phyloP scores from a whole-genome alignment of 2,113 vertebrate genomes.

The Planiliza haematocheilus region DNA sequence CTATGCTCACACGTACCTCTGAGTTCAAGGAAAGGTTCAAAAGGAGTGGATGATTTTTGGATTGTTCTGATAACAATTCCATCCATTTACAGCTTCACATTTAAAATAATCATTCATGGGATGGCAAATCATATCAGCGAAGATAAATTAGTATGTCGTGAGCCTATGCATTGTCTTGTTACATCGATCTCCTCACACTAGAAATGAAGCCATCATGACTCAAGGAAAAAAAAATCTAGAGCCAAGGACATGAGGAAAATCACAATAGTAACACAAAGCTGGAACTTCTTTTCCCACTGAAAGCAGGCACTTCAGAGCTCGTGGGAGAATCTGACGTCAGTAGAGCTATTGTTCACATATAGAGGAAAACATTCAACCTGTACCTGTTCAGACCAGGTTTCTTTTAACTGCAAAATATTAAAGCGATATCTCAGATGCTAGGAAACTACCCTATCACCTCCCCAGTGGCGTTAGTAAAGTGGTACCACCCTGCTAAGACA shows the following conservation, averaged over 20 bases:
- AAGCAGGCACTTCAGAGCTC: slow-evolving; percentile 13
- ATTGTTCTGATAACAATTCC: slow-evolving; percentile 29
- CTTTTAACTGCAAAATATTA: slow-evolving; percentile 89
- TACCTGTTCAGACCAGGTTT: slow-evolving; percentile 49
- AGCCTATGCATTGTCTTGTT: not conserved
- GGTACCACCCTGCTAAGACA: slow-evolving; percentile 82
- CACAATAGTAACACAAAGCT: slow-evolving; percentile 9
- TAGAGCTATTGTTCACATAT: not conserved
- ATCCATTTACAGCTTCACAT: not conserved
- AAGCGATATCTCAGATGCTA: slow-evolving; percentile 84
- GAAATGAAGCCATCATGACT: slow-evolving; percentile 13
- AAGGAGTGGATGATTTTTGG: not conserved
- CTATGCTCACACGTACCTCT: too few species aligned
- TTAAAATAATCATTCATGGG: slow-evolving; percentile 41
- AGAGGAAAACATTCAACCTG: not conserved
- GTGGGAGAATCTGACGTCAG: slow-evolving; percentile 15
- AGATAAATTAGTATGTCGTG: slow-evolving; percentile 4
- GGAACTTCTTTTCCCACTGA: slow-evolving; percentile 8
- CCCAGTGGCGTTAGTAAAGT: slow-evolving; percentile 86
- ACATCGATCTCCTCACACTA: slow-evolving; percentile 7
- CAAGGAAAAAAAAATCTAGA: slow-evolving; percentile 14
- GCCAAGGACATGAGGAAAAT: slow-evolving; percentile 19
- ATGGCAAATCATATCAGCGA: not conserved
- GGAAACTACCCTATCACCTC: slow-evolving; percentile 12
- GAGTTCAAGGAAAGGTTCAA: slow-evolving; percentile 11